Evolutionary conservation across 2,113 vertebrate species (phyloP).

Genomic region (Damaliscus lunatus): DNA sequence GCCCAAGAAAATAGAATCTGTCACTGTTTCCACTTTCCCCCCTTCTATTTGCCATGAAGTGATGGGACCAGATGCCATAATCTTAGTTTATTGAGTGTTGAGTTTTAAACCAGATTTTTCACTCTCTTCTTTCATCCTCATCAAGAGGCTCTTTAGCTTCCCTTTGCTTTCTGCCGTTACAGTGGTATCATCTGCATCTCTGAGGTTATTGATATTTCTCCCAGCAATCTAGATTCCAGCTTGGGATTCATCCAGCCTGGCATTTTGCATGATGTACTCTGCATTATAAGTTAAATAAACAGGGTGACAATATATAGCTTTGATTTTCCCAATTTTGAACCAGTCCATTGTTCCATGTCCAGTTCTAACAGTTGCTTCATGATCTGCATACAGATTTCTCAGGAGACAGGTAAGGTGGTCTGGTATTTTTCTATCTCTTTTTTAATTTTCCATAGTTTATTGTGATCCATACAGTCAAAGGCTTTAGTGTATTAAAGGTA

Average conservation of each 20-base stretch:
- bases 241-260: background rate
- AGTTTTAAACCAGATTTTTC: background rate
- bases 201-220: background rate
- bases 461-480: background rate
- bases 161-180: background rate
- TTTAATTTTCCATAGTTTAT: background rate
- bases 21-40: background rate
- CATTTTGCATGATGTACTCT: background rate
- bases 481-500: background rate
- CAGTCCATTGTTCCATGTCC: background rate
- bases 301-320: background rate
- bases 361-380: background rate
- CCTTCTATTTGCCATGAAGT: background rate
- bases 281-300: background rate
- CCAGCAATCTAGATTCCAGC: background rate
- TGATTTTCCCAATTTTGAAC: background rate
- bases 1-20: background rate
- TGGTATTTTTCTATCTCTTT: background rate
- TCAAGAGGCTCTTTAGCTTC: background rate
- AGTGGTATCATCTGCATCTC: background rate
- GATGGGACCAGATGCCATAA: background rate
- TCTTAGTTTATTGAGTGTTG: background rate
- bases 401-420: background rate
- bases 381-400: background rate
- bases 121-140: background rate